These are phyloP conservation scores for Xestobium rufovillosum DNA, from an alignment of 2,888 invertebrate genomes.

Conservation along the genomic window DNA sequence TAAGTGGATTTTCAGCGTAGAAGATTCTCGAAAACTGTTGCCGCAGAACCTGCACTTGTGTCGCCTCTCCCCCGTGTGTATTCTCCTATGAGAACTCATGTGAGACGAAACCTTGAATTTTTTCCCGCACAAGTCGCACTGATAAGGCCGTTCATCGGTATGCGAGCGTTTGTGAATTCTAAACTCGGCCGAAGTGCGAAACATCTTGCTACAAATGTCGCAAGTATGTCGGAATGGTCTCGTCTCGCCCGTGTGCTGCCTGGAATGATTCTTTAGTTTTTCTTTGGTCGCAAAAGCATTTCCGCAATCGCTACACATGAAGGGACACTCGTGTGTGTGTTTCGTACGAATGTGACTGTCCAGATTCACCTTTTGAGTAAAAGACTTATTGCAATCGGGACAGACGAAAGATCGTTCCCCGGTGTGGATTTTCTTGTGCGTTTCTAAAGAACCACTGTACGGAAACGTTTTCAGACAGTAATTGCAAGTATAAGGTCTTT, in stretches of 20 bases:
- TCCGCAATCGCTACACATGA: slow-evolving; percentile 30
- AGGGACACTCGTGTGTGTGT: slow-evolving; percentile 32
- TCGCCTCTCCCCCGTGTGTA: slow-evolving; percentile 30
- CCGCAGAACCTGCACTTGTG: slow-evolving; percentile 28
- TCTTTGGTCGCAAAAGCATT: slow-evolving; percentile 28
- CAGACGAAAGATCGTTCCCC: slow-evolving; percentile 27
- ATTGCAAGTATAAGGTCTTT: slow-evolving; percentile 28
- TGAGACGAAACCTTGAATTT: slow-evolving; percentile 36
- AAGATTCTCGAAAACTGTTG: slow-evolving; percentile 29
- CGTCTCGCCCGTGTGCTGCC: slow-evolving; percentile 32
- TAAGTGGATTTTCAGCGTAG: slow-evolving; percentile 28
- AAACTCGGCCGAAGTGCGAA: slow-evolving; percentile 25
- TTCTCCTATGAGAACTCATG: slow-evolving; percentile 29
- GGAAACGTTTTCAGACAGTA: slow-evolving; percentile 29
- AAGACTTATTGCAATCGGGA: slow-evolving; percentile 27
- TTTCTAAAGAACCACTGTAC: slow-evolving; percentile 29
- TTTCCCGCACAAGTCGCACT: slow-evolving; percentile 30
- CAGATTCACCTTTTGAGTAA: slow-evolving; percentile 29
- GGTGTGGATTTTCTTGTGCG: slow-evolving; percentile 29
- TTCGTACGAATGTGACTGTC: slow-evolving; percentile 28
- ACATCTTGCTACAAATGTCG: slow-evolving; percentile 25
- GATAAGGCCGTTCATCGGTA: slow-evolving; percentile 30
- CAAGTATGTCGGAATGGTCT: slow-evolving; percentile 25
- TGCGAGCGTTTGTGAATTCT: slow-evolving; percentile 28
- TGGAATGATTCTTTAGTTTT: slow-evolving; percentile 29